Base-by-base conservation (phyloP, 2,888 invertebrate genomes). In the Digitonthophagus gazella region DNA sequence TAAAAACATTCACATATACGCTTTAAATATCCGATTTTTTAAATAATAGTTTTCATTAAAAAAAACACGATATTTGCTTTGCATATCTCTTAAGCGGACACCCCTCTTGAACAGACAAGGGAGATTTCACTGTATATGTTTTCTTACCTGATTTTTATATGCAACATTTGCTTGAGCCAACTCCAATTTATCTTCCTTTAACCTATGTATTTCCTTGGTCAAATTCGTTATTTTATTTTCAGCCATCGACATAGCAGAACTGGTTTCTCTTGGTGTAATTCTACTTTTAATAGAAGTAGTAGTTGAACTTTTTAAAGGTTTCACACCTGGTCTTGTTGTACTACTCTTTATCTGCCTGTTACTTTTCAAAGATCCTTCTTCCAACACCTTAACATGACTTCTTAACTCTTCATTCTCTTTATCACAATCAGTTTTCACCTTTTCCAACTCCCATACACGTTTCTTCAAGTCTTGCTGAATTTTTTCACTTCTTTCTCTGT, bases 401-500 rank as follows among this genome's bases (percentile, higher is more conserved):
- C 90, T 88, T 57, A 92, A 79, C 72, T 85, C 84, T 67, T 78
- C 76, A 73, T 72, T 72, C 65, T 75, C 83, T 81, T 70, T 80
- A 80, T 77, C 86, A 85, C 86, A 82, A 75, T 91, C 91, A 72
- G 86, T 86, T 74, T 85, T 85, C 73, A 88, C 87, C 65, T 80
- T 83, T 78, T 88, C 86, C 58, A 89, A 81, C 71, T 82, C 83
- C 66, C 84, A 78, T 67, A 89, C 77, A 73, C 84, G 83, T 20
- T 82, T 83, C 72, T 84, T 85, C 4, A 86, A 79, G 71, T 87
- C 88, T 85, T 67, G 70, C 78, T 87, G 81, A 74, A 86, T 81
- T 83, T 86, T 85, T 75, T 90, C 85, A 81, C 85, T 85, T 72
- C 88, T 86, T 78, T 93, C 93, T 76, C 88, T 88, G 64, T 87